phyloP scores from a whole-genome alignment of 2,888 invertebrate species.

The Oscheius onirici region DNA sequence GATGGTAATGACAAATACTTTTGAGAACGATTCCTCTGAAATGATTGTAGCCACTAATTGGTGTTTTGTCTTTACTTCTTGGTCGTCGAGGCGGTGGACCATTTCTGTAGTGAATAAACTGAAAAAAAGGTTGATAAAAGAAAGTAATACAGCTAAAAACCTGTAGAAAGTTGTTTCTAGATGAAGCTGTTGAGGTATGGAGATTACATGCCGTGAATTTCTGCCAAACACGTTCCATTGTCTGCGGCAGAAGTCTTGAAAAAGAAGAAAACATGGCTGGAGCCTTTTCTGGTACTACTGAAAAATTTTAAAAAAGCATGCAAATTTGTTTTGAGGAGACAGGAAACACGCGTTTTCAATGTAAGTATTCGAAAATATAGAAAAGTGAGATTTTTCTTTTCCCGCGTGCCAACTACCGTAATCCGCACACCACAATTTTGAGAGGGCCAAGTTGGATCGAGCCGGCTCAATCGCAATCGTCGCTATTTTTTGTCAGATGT shows the following conservation, averaged over 20 bases:
- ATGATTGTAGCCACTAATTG: conserved; percentile 62
- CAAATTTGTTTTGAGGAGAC: no score
- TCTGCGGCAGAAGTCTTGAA: not conserved
- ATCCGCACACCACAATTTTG: no score
- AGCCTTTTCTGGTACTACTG: no score
- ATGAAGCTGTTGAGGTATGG: not conserved
- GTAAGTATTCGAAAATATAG: no score
- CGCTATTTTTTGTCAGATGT: no score
- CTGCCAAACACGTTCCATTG: not conserved
- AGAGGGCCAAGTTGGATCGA: no score
- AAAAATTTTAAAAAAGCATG: no score
- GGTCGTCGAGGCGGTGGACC: conserved; percentile 60
- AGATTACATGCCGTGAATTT: not conserved
- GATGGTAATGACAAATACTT: conserved; percentile 45
- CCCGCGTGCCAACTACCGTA: no score
- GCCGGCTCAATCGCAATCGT: no score
- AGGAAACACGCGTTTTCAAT: no score
- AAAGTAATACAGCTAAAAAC: not conserved
- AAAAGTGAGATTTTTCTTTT: no score
- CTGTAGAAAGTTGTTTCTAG: not conserved
- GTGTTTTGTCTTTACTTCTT: conserved; percentile 63
- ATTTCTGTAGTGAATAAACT: conserved; percentile 61
- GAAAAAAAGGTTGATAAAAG: conserved; percentile 23
- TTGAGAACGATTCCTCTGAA: conserved; percentile 68
- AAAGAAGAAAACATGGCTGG: not conserved